These are phyloP conservation scores for Sciurus niger DNA, from an alignment of 2,113 vertebrate genomes.

Conservation along the genomic window DNA sequence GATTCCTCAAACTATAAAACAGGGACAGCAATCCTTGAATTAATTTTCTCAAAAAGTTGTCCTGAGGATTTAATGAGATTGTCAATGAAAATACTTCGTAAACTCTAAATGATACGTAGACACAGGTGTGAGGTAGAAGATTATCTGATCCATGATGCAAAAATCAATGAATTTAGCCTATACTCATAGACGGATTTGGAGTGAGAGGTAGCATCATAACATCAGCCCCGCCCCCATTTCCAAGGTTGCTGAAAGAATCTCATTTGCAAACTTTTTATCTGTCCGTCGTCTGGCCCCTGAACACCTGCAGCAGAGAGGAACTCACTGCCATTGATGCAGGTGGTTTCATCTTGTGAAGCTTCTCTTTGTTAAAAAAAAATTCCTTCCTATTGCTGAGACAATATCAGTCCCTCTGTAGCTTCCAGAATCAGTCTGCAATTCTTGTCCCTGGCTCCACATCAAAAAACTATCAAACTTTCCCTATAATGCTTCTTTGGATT, in stretches of 20 bases:
- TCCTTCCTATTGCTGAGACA: background rate
- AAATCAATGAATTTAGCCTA: background rate
- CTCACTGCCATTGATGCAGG: background rate
- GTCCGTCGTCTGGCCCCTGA: background rate
- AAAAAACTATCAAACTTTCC: background rate
- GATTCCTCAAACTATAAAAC: conserved; percentile 18
- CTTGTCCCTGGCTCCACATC: background rate
- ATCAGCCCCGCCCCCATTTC: background rate
- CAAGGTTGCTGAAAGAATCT: background rate
- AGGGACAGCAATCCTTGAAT: background rate
- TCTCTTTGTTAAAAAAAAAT: background rate
- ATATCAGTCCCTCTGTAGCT: background rate
- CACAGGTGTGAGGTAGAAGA: background rate
- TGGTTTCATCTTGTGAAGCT: background rate
- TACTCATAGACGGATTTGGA: background rate
- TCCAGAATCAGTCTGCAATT: conserved; percentile 11
- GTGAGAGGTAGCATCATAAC: background rate
- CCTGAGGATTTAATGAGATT: background rate
- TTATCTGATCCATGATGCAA: background rate
- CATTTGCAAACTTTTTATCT: conserved; percentile 19
- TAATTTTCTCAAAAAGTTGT: conserved; percentile 30
- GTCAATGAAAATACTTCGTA: background rate
- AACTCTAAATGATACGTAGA: background rate
- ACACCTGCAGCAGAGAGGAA: background rate
- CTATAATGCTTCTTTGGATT: background rate